These are phyloP conservation scores for Euthynnus affinis DNA, from an alignment of 2,797 vertebrate species.

Conservation along the genomic window DNA sequence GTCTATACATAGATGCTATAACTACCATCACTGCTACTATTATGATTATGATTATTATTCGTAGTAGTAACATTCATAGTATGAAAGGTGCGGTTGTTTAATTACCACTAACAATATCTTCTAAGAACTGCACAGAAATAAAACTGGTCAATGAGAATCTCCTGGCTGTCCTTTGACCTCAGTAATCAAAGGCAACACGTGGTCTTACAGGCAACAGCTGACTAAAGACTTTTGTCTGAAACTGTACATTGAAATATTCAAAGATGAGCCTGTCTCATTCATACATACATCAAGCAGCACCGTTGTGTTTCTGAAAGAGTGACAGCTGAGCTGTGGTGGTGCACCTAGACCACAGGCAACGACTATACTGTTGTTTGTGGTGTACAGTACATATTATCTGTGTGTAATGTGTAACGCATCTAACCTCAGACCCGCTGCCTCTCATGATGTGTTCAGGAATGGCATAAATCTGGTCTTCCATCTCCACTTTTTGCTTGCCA, in stretches of 20 bases:
- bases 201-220: neutral
- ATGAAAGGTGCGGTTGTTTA: too few relatives aligned
- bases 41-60: too few relatives aligned
- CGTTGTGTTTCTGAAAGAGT: neutral
- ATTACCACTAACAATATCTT: too few relatives aligned
- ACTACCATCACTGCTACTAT: neutral
- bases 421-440: constrained; percentile 91
- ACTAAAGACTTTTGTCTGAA: neutral
- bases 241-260: neutral
- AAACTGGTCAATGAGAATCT: too few relatives aligned
- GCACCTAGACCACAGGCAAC: neutral
- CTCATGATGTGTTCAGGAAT: constrained; percentile 94
- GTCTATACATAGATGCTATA: neutral
- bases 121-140: too few relatives aligned
- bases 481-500: constrained; percentile 92
- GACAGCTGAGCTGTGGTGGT: neutral
- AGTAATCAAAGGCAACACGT: neutral
- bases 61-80: too few relatives aligned
- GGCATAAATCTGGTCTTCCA: constrained; percentile 95
- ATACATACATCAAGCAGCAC: neutral
- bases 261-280: neutral
- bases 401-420: constrained; percentile 6
- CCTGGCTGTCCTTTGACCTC: too few relatives aligned
- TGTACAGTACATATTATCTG: neutral
- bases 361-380: neutral